Conservation (phyloP, 2,888 invertebrate genomes). For the Scrobipalpa atriplicella region DNA sequence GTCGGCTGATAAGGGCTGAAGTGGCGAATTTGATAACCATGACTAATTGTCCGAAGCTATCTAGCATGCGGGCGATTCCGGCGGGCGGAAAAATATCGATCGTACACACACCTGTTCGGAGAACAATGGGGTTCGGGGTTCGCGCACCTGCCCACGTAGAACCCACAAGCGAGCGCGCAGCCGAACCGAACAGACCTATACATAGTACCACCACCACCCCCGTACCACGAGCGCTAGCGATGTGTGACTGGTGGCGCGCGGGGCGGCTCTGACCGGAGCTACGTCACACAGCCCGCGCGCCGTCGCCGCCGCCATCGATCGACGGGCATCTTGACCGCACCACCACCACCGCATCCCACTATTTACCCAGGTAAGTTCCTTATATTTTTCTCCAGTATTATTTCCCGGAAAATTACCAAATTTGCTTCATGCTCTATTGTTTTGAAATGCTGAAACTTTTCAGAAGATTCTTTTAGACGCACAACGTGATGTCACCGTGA, state of each 20-base stretch:
- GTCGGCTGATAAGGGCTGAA: conserved; percentile 22
- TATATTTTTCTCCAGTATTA: background rate
- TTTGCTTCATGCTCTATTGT: background rate
- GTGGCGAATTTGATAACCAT: conserved; percentile 58
- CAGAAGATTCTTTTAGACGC: background rate
- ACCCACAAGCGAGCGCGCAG: conserved; percentile 55
- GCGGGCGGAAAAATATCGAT: conserved; percentile 77
- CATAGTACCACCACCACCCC: conserved; percentile 44
- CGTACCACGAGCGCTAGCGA: conserved; percentile 31
- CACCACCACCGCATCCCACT: conserved; percentile 40
- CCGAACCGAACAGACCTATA: conserved; percentile 64
- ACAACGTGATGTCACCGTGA: conserved; percentile 16
- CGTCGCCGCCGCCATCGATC: conserved; percentile 63
- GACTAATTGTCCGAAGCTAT: conserved; percentile 78
- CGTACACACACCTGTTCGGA: conserved; percentile 73
- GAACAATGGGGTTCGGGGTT: conserved; percentile 63
- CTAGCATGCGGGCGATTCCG: conserved; percentile 72
- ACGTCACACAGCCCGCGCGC: conserved; percentile 67
- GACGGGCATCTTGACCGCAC: conserved; percentile 60
- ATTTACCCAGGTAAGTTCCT: conserved; percentile 44
- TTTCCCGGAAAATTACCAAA: background rate
- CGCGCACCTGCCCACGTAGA: conserved; percentile 61
- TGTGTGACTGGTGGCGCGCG: conserved; percentile 39
- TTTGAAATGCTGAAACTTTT: background rate
- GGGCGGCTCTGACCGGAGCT: conserved; percentile 66